These are phyloP conservation scores for Lutraria lutraria DNA, from an alignment of 2,888 invertebrate genomes.

Conservation along the genomic window DNA sequence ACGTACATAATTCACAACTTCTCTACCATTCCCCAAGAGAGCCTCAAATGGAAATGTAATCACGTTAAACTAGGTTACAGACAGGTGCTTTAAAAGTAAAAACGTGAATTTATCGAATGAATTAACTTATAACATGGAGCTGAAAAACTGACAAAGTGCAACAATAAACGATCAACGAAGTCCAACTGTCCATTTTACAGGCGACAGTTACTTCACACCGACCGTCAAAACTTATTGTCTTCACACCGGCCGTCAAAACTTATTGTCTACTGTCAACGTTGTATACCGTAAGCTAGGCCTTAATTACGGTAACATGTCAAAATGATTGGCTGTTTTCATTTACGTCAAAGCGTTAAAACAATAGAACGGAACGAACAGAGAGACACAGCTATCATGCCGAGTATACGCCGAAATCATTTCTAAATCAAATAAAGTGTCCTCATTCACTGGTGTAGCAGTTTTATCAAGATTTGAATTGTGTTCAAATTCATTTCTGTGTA, in stretches of 20 bases:
- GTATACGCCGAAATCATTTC: background rate
- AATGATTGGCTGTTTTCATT: constrained; percentile 51
- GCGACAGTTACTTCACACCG: background rate
- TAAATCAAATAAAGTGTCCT: background rate
- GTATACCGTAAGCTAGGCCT: background rate
- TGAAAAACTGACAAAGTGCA: too few species aligned
- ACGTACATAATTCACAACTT: too few species aligned
- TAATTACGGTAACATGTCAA: constrained; percentile 37
- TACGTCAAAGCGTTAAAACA: constrained; percentile 60
- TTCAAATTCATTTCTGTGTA: background rate
- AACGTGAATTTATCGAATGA: too few species aligned
- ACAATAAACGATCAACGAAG: background rate
- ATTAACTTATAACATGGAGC: too few species aligned
- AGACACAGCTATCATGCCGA: background rate
- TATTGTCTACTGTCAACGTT: background rate
- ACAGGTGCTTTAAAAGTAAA: too few species aligned
- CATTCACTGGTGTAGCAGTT: background rate
- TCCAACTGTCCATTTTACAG: background rate
- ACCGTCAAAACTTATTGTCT: background rate
- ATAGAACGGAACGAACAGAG: constrained; percentile 21
- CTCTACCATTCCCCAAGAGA: too few species aligned
- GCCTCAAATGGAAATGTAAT: too few species aligned
- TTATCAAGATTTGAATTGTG: background rate
- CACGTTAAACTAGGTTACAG: too few species aligned
- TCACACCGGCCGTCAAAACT: background rate